Evolutionary conservation across 2,888 invertebrate species (phyloP), one percentile per base, ranked within the genome.

Genomic region (Heliconius hortense): DNA sequence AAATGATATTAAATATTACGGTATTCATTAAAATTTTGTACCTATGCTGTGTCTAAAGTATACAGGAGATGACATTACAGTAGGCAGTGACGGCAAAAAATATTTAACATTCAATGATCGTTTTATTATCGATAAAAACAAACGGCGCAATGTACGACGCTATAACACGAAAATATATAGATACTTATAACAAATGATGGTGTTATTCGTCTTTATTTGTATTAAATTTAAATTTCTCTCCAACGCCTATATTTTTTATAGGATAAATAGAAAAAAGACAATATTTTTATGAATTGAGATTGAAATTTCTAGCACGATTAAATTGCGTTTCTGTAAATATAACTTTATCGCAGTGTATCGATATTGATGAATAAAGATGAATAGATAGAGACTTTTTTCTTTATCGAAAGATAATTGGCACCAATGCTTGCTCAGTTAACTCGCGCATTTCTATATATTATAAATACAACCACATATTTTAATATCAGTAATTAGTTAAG

Each of bases 291-390:
- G 0, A 21, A 18, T 48, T 48, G 2, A 48, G 8, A 21, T 21
- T 48, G 2, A 21, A 48, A 21, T 48, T 21, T 21, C 48, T 48
- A 21, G 21, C 18, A 48, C 21, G 2, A 48, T 48, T 21, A 48
- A 48, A 48, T 48, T 48, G 48, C 48, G 39, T 66, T n/a, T 66
- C 24, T 66, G 39, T n/a, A 39, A 56, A 24, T 73, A 67, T 60
- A 28, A 59, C 39, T 66, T 67, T 73, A 73, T 68, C 73, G 68
- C 59, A 68, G 18, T 28, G 48, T 60, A 67, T 43, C 28, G 43
- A 60, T 73, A 56, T 31, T 67, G 43, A 43, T 31, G 43, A 67
- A 68, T 72, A 28, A 28, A 73, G 73, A 67, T 73, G 59, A 73
- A 64, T 64, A 68, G 35, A 56, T 35, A 69, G 60, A 68, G 68